Evolutionary conservation across 2,888 invertebrate genomes (phyloP), one percentile per base, ranked within the genome.

Genomic region (Hedychridium roseum): DNA sequence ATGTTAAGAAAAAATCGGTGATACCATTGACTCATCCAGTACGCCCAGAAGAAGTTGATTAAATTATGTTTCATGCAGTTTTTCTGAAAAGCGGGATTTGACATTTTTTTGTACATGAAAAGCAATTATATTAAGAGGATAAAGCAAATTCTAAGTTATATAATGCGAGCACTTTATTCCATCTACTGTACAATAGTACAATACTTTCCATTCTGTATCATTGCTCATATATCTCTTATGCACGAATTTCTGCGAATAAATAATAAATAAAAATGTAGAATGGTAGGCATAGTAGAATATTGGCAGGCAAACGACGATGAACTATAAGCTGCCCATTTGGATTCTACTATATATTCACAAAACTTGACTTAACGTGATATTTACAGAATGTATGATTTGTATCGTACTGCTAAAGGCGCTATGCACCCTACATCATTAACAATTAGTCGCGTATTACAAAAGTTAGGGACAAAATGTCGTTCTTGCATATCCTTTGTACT

Each of bases 11-110:
- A 77, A 92, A 92, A 74, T 97, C 97, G 7, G 89, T 98, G 40
- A 86, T 98, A 79, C 97, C 98, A 18, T 80, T 97, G 66, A 84
- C 88, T 41, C 94, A 97, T 83, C 98, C 98, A 54, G 97, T 99
- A 27, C 83, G 94, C 69, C 92, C 95, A 37, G 97, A 97, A 82
- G 97, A 97, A 76, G 89, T 97, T 57, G 95, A 97, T 78, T 89
- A 76, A 80, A n/a, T n/a, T n/a, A n/a, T n/a, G n/a, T n/a, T n/a
- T n/a, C n/a, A n/a, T n/a, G n/a, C n/a, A n/a, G n/a, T n/a, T n/a
- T n/a, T n/a, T n/a, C n/a, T n/a, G n/a, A n/a, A n/a, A n/a, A n/a
- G n/a, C n/a, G n/a, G n/a, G n/a, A n/a, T n/a, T n/a, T n/a, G n/a
- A n/a, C n/a, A n/a, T n/a, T n/a, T n/a, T n/a, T n/a, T n/a, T n/a